Evolutionary conservation across 2,888 invertebrate species (phyloP).

Genomic region (Chloromyia formosa): DNA sequence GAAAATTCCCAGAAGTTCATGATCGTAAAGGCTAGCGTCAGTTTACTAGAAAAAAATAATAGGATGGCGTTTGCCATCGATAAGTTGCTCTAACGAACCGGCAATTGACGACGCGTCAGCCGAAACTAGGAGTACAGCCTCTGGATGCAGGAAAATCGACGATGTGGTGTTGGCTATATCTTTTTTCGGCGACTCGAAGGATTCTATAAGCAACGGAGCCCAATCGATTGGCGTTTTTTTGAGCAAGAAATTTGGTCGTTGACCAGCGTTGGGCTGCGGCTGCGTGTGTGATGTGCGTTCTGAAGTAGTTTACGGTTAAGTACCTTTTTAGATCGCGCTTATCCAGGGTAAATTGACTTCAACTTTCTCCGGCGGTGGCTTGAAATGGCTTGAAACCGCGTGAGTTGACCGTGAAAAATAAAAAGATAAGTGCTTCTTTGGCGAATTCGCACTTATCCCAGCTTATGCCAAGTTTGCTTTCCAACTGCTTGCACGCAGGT

Average conservation of each 20-base stretch:
- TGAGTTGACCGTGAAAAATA: too few species aligned
- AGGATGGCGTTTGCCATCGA: not conserved
- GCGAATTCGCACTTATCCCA: too few species aligned
- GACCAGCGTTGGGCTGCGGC: not conserved
- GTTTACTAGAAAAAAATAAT: conserved; percentile 54
- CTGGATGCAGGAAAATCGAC: not conserved
- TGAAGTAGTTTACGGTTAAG: not conserved
- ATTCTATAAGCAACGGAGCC: not conserved
- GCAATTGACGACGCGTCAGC: not conserved
- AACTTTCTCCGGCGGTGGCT: conserved; percentile 1
- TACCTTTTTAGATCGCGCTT: not conserved
- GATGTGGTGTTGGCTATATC: not conserved
- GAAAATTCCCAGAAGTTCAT: conserved; percentile 59
- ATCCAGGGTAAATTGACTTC: not conserved
- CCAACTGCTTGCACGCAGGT: too few species aligned
- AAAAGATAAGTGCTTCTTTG: too few species aligned
- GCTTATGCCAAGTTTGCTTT: too few species aligned
- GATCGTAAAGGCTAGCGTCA: conserved; percentile 56
- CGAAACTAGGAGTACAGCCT: not conserved
- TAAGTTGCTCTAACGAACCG: not conserved
- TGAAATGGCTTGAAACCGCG: not conserved
- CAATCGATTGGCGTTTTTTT: not conserved
- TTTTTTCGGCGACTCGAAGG: not conserved
- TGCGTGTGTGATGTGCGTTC: not conserved
- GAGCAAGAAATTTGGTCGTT: too few species aligned